These are phyloP conservation scores for Tarsius wallacei DNA, from an alignment of 2,797 vertebrate species.

Conservation along the genomic window DNA sequence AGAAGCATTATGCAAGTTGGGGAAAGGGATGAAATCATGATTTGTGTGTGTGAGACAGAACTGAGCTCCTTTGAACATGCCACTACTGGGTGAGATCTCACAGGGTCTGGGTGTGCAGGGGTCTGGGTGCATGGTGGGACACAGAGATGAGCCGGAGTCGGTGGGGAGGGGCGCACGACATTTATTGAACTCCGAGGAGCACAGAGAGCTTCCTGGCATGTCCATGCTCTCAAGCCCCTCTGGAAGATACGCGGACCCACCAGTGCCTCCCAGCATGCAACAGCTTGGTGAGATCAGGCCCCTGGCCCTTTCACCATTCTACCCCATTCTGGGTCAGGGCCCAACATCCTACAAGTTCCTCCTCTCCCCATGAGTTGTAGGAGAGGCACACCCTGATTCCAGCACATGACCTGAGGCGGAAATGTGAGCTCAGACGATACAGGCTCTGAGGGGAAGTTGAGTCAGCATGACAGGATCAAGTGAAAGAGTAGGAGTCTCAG, in stretches of 20 bases:
- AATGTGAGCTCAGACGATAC: conserved; percentile 71
- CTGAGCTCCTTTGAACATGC: neutral
- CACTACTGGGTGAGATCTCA: too few species aligned
- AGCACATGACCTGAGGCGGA: conserved; percentile 11
- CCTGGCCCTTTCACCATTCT: neutral
- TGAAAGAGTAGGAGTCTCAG: conserved; percentile 64
- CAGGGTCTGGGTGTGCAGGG: neutral
- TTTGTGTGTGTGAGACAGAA: neutral
- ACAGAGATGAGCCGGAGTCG: conserved; percentile 83
- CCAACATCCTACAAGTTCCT: neutral
- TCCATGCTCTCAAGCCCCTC: conserved; percentile 58
- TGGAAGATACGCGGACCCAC: neutral
- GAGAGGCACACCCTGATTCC: conserved; percentile 43
- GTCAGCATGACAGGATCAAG: neutral
- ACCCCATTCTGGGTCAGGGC: neutral
- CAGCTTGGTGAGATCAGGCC: neutral
- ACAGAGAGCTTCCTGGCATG: conserved; percentile 83
- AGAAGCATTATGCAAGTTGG: neutral
- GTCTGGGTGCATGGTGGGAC: neutral
- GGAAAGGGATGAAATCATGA: neutral
- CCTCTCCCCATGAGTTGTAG: neutral
- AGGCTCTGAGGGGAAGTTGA: neutral
- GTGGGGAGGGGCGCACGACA: conserved; percentile 86
- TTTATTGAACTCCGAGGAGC: conserved; percentile 90
- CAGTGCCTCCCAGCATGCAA: neutral